A percentile compares a stretch with the other conserved stretches of the same genome.
These are phyloP conservation scores for Xiphophorus couchianus DNA, from an alignment of 2,113 vertebrate genomes.

Conservation along the genomic window DNA sequence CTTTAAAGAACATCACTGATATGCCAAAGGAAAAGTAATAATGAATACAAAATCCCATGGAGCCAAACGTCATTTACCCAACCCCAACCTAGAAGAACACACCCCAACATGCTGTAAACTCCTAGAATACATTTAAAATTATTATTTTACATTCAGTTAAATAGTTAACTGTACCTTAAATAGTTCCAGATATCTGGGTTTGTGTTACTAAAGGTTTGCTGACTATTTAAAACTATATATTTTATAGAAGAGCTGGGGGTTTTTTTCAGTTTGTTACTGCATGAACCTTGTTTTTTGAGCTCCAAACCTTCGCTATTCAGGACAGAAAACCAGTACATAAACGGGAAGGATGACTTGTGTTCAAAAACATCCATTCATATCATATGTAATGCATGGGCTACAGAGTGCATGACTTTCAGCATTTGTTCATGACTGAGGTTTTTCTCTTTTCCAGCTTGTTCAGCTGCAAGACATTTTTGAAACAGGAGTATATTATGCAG, in stretches of 20 bases:
- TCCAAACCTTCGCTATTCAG: neutral
- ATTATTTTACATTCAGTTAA: no score
- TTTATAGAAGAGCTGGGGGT: no score
- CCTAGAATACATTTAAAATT: no score
- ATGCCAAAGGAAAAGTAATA: no score
- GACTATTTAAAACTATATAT: neutral
- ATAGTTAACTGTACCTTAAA: no score
- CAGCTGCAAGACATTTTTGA: conserved; percentile 16
- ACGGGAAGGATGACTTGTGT: neutral
- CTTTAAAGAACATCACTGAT: neutral
- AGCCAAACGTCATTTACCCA: no score
- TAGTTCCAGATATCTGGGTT: neutral
- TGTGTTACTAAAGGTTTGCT: conserved; percentile 17
- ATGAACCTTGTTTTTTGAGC: neutral
- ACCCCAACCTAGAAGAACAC: no score
- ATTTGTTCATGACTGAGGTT: neutral
- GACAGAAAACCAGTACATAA: neutral
- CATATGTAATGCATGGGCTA: neutral
- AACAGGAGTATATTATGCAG: conserved; percentile 6
- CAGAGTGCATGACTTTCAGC: neutral
- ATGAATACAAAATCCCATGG: no score
- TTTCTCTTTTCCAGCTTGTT: neutral
- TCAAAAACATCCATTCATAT: neutral
- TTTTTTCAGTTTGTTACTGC: neutral
- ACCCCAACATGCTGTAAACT: no score